Evolutionary conservation across 2,113 vertebrate genomes (phyloP), one percentile per base, ranked within the genome.

Genomic region (Notothenia rossii): DNA sequence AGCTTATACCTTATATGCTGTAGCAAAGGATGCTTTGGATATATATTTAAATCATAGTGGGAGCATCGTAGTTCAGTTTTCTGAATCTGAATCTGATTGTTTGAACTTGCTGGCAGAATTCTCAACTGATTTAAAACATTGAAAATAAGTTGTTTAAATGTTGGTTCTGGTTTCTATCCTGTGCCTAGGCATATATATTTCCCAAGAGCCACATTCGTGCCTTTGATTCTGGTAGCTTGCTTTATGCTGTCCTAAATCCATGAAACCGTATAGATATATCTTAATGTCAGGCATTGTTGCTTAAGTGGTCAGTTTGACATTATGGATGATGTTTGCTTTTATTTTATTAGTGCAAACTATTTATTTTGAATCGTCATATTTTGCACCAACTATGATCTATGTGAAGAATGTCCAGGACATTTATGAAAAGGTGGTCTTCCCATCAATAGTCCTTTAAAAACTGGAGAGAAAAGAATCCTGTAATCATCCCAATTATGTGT

Each of bases 41-140:
- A 49, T 48, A 64, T 56, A 49, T 61, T 62, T 81, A 54, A 83
- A 49, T n/a, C 12, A 56, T 12, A 25, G 45, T 14, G 50, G 25
- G 15, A 62, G 46, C 20, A 63, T 55, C 51, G 3, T 4, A 25
- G 40, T 46, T 20, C 54, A 78, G 40, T 14, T 29, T 36, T 25
- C 60, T 29, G 29, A 29, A 40, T 40, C 36, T 40, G 36, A 40
- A 40, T 40, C 36, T 40, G 36, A 40, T 40, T 72, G 64, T 17
- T 68, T 79, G 45, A 80, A 80, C n/a, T 58, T 49, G 60, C 74
- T 81, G 0, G 0, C 56, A 72, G 66, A 65, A 45, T 54, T 81
- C 33, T 61, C 67, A 54, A 43, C 7, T 58, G 18, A 70, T 67
- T 51, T 58, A 5, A 40, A 48, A 66, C 25, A 74, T 5, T 54